A percentile compares a stretch with the other conserved stretches of the same genome.
Conservation (phyloP, 2,888 invertebrate species). For the Mesodorylaimus sp. region DNA sequence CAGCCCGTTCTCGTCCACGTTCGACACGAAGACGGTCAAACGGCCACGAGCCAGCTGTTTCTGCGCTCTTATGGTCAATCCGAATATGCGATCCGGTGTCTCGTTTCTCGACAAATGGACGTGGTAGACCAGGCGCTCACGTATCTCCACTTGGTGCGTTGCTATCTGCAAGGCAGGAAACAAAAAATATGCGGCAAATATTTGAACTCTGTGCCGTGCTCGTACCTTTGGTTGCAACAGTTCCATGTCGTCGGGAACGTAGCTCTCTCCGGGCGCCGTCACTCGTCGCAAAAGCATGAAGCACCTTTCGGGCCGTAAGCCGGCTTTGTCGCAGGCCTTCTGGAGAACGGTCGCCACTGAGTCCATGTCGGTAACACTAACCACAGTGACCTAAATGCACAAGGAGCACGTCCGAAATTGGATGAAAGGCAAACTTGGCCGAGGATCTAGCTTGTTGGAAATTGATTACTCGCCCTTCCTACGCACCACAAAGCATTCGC, state of each 20-base stretch:
- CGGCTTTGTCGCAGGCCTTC: constrained; percentile 8
- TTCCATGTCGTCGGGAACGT: constrained; percentile 6
- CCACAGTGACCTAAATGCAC: constrained; percentile 8
- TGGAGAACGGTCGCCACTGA: constrained; percentile 8
- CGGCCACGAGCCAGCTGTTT: background rate
- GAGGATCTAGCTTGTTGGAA: too few species aligned
- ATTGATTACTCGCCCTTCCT: too few species aligned
- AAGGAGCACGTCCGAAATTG: background rate
- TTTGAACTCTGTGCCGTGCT: background rate
- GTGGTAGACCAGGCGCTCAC: constrained; percentile 10
- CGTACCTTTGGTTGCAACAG: background rate
- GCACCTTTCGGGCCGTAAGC: constrained; percentile 5
- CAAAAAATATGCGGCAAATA: background rate
- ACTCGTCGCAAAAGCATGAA: constrained; percentile 9
- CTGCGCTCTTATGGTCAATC: constrained; percentile 10
- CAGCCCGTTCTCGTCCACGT: constrained; percentile 6
- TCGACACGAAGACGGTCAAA: constrained; percentile 6
- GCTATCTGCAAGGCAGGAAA: constrained; percentile 5
- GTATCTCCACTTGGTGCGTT: constrained; percentile 9
- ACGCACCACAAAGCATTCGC: too few species aligned
- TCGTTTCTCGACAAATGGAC: constrained; percentile 5
- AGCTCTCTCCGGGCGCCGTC: background rate
- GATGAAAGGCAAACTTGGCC: too few species aligned
- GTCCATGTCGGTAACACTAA: constrained; percentile 7
- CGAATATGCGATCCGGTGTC: constrained; percentile 5